phyloP scores from a whole-genome alignment of 2,888 invertebrate species.

The Acanthosoma haemorrhoidale region DNA sequence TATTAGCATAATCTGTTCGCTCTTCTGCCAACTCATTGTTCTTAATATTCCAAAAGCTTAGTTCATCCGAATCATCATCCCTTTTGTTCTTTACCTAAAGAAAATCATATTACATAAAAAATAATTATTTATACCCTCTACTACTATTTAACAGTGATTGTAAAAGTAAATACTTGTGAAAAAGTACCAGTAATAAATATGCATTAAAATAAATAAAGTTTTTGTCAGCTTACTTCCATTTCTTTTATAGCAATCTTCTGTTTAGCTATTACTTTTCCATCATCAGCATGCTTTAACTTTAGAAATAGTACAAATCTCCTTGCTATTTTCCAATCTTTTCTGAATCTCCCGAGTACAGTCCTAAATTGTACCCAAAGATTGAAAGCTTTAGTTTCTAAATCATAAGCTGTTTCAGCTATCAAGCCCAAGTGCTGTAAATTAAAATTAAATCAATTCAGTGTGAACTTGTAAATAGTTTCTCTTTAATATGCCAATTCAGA shows the following conservation, averaged over 20 bases:
- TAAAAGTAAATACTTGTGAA: too few relatives aligned
- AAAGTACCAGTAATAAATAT: too few relatives aligned
- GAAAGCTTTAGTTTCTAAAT: conserved; percentile 12
- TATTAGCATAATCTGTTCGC: background rate
- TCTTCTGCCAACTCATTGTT: background rate
- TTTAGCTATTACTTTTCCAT: background rate
- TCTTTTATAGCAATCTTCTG: background rate
- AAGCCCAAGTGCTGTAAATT: background rate
- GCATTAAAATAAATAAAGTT: too few relatives aligned
- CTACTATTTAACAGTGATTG: too few relatives aligned
- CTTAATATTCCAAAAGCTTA: background rate
- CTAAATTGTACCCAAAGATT: conserved; percentile 8
- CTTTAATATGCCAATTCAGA: too few relatives aligned
- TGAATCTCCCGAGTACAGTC: background rate
- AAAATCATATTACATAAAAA: too few relatives aligned
- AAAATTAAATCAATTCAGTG: too few relatives aligned
- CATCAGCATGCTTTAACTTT: background rate
- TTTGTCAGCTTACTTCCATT: background rate
- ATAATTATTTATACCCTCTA: too few relatives aligned
- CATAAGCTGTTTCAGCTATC: background rate
- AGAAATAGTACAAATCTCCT: background rate
- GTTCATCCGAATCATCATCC: too few relatives aligned
- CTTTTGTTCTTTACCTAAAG: background rate
- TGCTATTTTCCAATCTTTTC: conserved; percentile 7
- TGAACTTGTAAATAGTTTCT: too few relatives aligned